Evolutionary conservation across 2,113 vertebrate genomes (phyloP), one percentile per base, ranked within the genome.

Genomic region (Phylloscopus trochiloides): DNA sequence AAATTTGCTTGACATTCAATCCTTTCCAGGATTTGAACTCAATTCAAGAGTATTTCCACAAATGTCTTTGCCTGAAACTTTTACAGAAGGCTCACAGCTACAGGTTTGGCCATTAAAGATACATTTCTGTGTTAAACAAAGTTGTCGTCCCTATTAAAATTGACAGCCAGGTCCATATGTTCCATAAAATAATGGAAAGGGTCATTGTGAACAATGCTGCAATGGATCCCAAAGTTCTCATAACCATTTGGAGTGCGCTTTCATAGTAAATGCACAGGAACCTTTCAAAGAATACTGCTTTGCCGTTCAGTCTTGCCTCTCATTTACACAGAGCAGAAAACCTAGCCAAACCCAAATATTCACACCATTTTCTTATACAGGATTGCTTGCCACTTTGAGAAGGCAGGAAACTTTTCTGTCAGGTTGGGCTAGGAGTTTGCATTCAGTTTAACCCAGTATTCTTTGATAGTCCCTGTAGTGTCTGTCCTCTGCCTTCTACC

Each of bases 141-240:
- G 65, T 83, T 29, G 20, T 87, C 25, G 38, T 90, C 66, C 48
- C 47, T 75, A 89, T 92, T 96, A 92, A 96, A 97, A 94, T 80
- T 91, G 92, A 88, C 90, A 92, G 75, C 83, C 88, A 96, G 74
- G 61, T 91, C 75, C 86, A 86, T 42, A 90, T 80, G 84, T 75
- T 93, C 58, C n/a, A 86, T 91, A 95, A 96, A 92, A 88, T 82
- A 78, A 76, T 71, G 85, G 85, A 72, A 92, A 55, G 13, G 61
- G 71, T 91, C 78, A 66, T 40, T 58, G 42, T n/a, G 47, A 96
- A 79, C 26, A 82, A 50, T 66, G 24, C 24, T 94, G 47, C 70
- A 91, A 79, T 58, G 38, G 71, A 91, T 96, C 92, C 76, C 94
- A 38, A 59, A 74, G 74, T 91, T 91, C 90, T 87, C 45, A 58